Conservation (phyloP, 2,888 invertebrate genomes). For the Chrysolina haemoptera region DNA sequence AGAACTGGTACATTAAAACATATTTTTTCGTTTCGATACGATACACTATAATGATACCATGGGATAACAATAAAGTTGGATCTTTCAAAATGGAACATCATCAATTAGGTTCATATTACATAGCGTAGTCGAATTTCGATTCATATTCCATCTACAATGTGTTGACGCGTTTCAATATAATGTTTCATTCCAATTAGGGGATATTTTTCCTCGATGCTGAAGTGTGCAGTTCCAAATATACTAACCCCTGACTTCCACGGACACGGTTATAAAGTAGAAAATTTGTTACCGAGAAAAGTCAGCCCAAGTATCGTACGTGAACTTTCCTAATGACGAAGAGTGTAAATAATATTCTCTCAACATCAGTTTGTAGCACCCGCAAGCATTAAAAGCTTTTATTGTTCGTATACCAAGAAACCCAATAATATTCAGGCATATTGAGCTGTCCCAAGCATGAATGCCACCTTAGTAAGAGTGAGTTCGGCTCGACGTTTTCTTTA, state of each 20-base stretch:
- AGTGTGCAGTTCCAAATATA: neutral
- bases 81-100: neutral
- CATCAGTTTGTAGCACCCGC: slow-evolving; percentile 30
- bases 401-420: slow-evolving; percentile 43
- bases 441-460: slow-evolving; percentile 16
- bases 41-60: no score
- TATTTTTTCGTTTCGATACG: no score
- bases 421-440: slow-evolving; percentile 44
- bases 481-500: slow-evolving; percentile 35
- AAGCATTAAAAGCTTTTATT: slow-evolving; percentile 42
- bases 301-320: neutral
- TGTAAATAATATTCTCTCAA: slow-evolving; percentile 27
- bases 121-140: neutral
- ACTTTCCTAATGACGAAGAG: slow-evolving; percentile 20
- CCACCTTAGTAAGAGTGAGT: neutral
- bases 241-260: neutral
- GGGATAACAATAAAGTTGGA: neutral
- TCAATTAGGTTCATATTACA: neutral
- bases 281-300: neutral
- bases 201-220: neutral
- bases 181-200: slow-evolving; percentile 1
- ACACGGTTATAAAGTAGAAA: neutral
- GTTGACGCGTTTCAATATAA: neutral
- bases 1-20: no score
- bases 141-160: neutral